Conservation (phyloP, 2,888 invertebrate genomes). For the Sesia bembeciformis region DNA sequence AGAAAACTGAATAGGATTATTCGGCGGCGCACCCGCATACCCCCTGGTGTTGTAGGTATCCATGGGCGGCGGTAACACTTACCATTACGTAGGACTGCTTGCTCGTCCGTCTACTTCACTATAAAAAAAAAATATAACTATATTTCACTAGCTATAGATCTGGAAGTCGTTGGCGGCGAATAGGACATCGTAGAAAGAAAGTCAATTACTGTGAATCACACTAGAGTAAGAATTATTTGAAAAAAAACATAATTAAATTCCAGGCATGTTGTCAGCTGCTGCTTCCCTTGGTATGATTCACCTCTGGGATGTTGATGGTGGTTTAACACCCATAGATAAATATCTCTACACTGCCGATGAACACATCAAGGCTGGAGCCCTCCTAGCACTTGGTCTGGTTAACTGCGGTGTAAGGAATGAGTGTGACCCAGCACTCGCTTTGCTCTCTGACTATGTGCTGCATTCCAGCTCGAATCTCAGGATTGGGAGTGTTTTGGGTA, state of each 20-base stretch:
- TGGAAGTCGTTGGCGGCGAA: too few species aligned
- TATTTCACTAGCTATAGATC: too few species aligned
- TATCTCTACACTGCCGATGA: slow-evolving; percentile 96
- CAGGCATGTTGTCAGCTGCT: slow-evolving; percentile 95
- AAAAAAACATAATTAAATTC: not conserved
- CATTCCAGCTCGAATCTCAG: slow-evolving; percentile 88
- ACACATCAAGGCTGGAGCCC: slow-evolving; percentile 97
- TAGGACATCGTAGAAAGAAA: too few species aligned
- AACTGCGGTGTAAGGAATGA: slow-evolving; percentile 98
- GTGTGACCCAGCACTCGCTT: slow-evolving; percentile 97
- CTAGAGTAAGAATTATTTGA: too few species aligned
- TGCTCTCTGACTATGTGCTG: slow-evolving; percentile 94
- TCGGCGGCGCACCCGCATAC: too few species aligned
- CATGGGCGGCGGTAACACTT: too few species aligned
- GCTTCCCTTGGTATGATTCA: slow-evolving; percentile 96
- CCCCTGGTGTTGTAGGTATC: too few species aligned
- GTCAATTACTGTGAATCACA: too few species aligned
- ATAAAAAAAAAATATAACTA: too few species aligned
- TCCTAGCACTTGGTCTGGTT: slow-evolving; percentile 97
- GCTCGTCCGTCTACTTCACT: too few species aligned
- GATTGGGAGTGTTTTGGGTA: slow-evolving; percentile 86
- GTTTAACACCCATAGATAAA: slow-evolving; percentile 97
- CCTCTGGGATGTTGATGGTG: slow-evolving; percentile 99
- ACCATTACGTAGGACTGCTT: too few species aligned
- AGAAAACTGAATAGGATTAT: too few species aligned